phyloP scores from a whole-genome alignment of 2,888 invertebrate genomes.

The Mythimna vitellina region DNA sequence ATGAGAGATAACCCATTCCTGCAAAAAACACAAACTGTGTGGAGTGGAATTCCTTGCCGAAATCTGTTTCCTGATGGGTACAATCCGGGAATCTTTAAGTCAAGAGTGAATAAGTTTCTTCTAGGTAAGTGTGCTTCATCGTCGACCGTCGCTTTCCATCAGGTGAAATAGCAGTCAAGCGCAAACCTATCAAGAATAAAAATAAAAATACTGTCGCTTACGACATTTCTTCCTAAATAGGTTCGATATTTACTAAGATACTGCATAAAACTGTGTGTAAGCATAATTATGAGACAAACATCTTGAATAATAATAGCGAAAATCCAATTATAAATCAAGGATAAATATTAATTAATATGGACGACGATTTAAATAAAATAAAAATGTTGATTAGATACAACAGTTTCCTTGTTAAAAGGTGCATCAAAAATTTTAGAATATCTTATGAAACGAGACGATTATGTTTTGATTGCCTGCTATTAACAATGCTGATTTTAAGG shows the following conservation, averaged over 20 bases:
- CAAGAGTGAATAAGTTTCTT: too few relatives aligned
- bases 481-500: neutral
- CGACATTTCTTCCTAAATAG: too few relatives aligned
- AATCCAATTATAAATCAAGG: neutral
- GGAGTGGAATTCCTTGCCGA: too few relatives aligned
- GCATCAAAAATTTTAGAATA: neutral
- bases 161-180: too few relatives aligned
- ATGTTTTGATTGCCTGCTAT: conserved; percentile 4
- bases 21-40: too few relatives aligned
- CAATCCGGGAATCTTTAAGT: too few relatives aligned
- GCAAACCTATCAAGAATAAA: too few relatives aligned
- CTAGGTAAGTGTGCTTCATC: too few relatives aligned
- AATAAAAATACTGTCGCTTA: too few relatives aligned
- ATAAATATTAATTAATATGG: neutral
- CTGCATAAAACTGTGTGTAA: neutral
- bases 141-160: too few relatives aligned
- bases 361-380: neutral
- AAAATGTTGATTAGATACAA: neutral
- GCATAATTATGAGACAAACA: neutral
- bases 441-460: neutral
- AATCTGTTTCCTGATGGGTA: too few relatives aligned
- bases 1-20: too few relatives aligned
- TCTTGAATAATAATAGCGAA: neutral
- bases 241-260: neutral
- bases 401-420: neutral